Conservation (phyloP, 2,797 vertebrate species). For the Chlorospingus flavigularis region DNA sequence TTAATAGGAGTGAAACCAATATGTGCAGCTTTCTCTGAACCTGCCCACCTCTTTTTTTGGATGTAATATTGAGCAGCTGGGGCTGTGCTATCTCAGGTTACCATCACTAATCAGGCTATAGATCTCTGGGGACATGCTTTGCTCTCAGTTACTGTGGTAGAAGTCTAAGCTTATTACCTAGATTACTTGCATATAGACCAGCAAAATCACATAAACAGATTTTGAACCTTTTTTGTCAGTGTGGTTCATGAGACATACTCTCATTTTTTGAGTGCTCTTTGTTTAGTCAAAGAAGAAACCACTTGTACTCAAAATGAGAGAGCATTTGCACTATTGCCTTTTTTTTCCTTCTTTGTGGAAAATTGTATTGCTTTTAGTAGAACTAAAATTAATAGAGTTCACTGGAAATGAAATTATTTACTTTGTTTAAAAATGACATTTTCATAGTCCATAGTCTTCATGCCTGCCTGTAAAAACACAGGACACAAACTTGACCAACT, state of each 20-base stretch:
- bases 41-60: conserved; percentile 1
- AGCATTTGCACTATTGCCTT: background rate
- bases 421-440: background rate
- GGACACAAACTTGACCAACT: background rate
- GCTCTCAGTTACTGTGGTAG: background rate
- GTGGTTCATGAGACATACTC: background rate
- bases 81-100: background rate
- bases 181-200: conserved; percentile 8
- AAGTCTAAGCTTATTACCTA: background rate
- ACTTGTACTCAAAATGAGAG: background rate
- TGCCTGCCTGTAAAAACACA: background rate
- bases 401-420: background rate
- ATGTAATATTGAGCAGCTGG: background rate
- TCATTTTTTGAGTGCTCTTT: background rate
- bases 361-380: background rate
- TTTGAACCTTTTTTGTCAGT: background rate
- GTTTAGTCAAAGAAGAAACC: background rate
- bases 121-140: background rate
- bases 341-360: background rate
- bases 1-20: conserved; percentile 40
- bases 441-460: background rate
- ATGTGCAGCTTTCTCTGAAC: conserved; percentile 32
- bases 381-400: background rate
- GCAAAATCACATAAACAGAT: background rate
- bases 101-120: background rate